Conservation (phyloP, 2,888 invertebrate species). For the Calliscelio sp. region DNA sequence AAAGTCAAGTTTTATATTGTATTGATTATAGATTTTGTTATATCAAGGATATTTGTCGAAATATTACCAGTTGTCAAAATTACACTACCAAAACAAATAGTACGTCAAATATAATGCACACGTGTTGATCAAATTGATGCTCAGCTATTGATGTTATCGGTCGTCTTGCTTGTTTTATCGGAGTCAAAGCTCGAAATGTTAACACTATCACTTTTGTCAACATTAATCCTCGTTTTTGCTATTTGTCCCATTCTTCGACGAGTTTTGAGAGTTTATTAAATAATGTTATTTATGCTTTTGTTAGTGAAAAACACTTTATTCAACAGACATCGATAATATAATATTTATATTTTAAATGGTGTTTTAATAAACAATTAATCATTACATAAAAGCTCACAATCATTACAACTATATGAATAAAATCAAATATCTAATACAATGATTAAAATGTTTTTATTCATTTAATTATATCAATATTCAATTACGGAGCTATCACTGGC, state of each 20-base stretch:
- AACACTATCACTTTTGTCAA: conserved; percentile 36
- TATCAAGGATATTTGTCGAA: background rate
- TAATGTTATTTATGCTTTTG: background rate
- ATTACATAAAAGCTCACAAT: too few species aligned
- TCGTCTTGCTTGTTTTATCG: conserved; percentile 40
- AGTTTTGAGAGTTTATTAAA: conserved; percentile 27
- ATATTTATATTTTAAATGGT: too few species aligned
- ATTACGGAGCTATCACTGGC: too few species aligned
- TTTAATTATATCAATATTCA: too few species aligned
- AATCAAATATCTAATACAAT: too few species aligned
- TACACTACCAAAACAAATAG: conserved; percentile 12
- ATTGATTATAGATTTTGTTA: background rate
- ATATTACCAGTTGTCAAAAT: conserved; percentile 8
- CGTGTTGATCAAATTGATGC: conserved; percentile 9
- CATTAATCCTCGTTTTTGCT: conserved; percentile 35
- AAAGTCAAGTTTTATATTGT: background rate
- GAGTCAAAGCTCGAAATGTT: conserved; percentile 34
- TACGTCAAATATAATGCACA: background rate
- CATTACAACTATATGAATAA: too few species aligned
- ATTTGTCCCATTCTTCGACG: background rate
- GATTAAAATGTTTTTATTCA: too few species aligned
- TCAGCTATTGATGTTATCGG: conserved; percentile 24
- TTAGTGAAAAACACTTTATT: background rate
- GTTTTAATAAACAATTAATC: too few species aligned
- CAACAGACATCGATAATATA: too few species aligned